Evolutionary conservation across 2,113 vertebrate genomes (phyloP).

Genomic region (Hydrolagus affinis): DNA sequence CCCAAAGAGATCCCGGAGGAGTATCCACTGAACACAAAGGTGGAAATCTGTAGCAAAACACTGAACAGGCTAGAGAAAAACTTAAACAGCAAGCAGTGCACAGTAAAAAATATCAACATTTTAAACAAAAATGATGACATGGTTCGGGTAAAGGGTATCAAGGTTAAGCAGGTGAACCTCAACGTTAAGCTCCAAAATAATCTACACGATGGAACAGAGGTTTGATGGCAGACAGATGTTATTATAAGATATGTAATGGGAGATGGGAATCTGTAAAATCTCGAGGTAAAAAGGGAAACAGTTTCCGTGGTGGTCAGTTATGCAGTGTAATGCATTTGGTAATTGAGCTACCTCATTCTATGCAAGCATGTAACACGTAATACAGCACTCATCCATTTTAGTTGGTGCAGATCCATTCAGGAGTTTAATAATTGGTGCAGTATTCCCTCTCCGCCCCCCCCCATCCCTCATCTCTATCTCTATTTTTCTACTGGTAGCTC

Average conservation of each 20-base stretch:
- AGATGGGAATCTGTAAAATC: conserved; percentile 35
- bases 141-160: conserved; percentile 50
- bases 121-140: conserved; percentile 50
- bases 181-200: conserved; percentile 87
- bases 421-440: background rate
- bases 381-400: conserved; percentile 5
- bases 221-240: conserved; percentile 50
- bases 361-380: conserved; percentile 36
- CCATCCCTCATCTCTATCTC: conserved; percentile 23
- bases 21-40: conserved; percentile 82
- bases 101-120: conserved; percentile 70
- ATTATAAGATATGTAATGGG: conserved; percentile 40
- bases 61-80: conserved; percentile 56
- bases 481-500: conserved; percentile 53
- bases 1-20: conserved; percentile 50
- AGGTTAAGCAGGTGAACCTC: conserved; percentile 79
- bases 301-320: conserved; percentile 45
- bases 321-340: conserved; percentile 47
- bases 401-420: conserved; percentile 8
- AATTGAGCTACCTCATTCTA: conserved; percentile 62
- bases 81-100: conserved; percentile 64
- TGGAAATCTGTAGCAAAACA: conserved; percentile 65
- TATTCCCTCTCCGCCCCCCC: conserved; percentile 22
- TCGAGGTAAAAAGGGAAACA: conserved; percentile 44
- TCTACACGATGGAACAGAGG: conserved; percentile 84